A percentile compares a stretch with the other conserved stretches of the same genome.
phyloP scores from a whole-genome alignment of 2,888 invertebrate species.

The Campoplex capitator region DNA sequence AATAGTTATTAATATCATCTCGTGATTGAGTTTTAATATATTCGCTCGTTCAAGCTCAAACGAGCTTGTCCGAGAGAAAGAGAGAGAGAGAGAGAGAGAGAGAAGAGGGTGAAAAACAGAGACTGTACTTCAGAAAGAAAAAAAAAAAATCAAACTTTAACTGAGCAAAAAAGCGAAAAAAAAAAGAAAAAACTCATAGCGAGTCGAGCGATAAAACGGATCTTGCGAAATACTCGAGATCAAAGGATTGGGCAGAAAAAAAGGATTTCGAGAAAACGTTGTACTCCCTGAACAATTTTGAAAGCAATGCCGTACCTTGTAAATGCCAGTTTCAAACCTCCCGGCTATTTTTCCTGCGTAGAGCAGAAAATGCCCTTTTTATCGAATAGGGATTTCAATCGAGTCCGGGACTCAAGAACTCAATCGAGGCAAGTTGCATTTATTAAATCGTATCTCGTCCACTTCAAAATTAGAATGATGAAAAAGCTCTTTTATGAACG shows the following conservation, averaged over 20 bases:
- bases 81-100: too few species aligned
- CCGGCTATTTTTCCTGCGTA: conserved; percentile 26
- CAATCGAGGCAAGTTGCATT: background rate
- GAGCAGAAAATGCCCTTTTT: conserved; percentile 7
- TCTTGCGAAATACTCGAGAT: conserved; percentile 15
- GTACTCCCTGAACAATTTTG: conserved; percentile 25
- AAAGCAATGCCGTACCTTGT: conserved; percentile 28
- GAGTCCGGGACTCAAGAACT: background rate
- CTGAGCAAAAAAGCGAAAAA: too few species aligned
- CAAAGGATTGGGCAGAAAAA: conserved; percentile 6
- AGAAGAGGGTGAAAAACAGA: too few species aligned
- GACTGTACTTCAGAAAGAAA: too few species aligned
- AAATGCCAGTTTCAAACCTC: conserved; percentile 13
- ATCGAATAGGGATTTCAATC: conserved; percentile 4
- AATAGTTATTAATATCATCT: too few species aligned
- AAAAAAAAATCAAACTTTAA: too few species aligned
- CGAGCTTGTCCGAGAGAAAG: too few species aligned
- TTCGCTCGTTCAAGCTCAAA: too few species aligned
- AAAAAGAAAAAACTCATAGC: too few species aligned
- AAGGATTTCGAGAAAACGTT: conserved; percentile 1
- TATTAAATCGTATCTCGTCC: background rate
- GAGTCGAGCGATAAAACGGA: conserved; percentile 14
- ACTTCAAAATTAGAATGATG: background rate
- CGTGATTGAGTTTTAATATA: too few species aligned
- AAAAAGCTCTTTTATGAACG: background rate